Percentiles rank a stretch among this genome's conserved stretches.
phyloP scores from a whole-genome alignment of 2,113 vertebrate genomes.

The Saguinus imperator region DNA sequence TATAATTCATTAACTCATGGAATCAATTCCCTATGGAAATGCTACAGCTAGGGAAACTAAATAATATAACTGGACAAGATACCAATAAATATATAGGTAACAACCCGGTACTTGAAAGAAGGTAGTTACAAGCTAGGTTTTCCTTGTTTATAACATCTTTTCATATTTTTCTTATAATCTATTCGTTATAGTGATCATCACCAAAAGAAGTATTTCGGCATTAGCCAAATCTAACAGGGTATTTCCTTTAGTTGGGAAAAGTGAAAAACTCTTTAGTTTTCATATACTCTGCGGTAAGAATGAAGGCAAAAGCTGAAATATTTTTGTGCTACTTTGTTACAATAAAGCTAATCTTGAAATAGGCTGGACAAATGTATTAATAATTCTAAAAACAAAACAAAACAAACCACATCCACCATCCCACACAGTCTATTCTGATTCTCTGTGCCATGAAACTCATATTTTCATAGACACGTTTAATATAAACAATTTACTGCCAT shows the following conservation, averaged over 20 bases:
- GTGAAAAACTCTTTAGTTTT: conserved; percentile 41
- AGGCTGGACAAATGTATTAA: conserved; percentile 48
- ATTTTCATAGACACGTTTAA: conserved; percentile 71
- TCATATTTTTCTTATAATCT: conserved; percentile 53
- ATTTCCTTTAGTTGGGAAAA: background rate
- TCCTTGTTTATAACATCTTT: conserved; percentile 46
- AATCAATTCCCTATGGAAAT: conserved; percentile 73
- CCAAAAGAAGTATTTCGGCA: conserved; percentile 44
- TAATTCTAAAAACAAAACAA: conserved; percentile 60
- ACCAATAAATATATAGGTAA: conserved; percentile 72
- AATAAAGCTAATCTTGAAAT: conserved; percentile 29
- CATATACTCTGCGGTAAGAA: background rate
- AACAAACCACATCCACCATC: conserved; percentile 46
- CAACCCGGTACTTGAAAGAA: conserved; percentile 41
- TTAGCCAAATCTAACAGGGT: conserved; percentile 44
- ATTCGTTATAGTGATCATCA: conserved; percentile 51
- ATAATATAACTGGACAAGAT: conserved; percentile 70
- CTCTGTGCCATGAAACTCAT: conserved; percentile 48
- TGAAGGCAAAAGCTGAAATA: conserved; percentile 30
- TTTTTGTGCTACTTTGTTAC: conserved; percentile 47
- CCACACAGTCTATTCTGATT: conserved; percentile 60
- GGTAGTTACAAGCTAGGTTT: conserved; percentile 15
- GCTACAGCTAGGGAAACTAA: conserved; percentile 53
- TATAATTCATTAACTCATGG: conserved; percentile 74
- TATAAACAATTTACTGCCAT: conserved; percentile 71